Base-by-base conservation (phyloP, 2,797 vertebrate species). In the Lagocephalus sceleratus region DNA sequence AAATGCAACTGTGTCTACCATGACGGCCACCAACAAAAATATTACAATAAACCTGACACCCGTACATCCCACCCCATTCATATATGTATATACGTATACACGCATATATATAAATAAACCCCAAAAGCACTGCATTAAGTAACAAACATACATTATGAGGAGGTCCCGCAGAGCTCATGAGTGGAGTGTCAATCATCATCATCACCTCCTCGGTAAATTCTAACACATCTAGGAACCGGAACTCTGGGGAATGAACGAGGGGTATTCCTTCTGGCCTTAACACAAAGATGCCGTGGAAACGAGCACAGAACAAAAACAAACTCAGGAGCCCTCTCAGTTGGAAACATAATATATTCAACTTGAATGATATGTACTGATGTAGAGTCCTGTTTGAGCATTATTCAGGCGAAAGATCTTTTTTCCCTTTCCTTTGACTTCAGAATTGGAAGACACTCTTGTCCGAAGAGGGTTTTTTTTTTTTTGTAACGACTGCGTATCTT, bases 61-160 rank as follows among this genome's bases (percentile, higher is more conserved):
- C 64, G 55, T 51, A 49, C 46, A 53, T 49, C 53, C 53, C 52
- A 48, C 22, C 25, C 6, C n/a, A 41, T 9, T 6, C 26, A 26
- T 38, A 15, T 35, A n/a, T 32, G 25, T 32, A 14, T 39, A 11
- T 65, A 42, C 46, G 19, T 57, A 20, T 45, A 11, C 25, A 19
- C 51, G 29, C 42, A 20, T 48, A 35, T 57, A 25, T 65, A 56
- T 57, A 69, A 42, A 20, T 50, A 9, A 29, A 20, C 41, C 25
- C 53, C 65, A 41, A 68, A 68, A 79, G 47, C 56, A 78, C 56
- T 66, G 67, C 64, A 71, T 66, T 76, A 71, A 44, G 47, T 64
- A 80, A 86, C 62, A 68, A 67, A 81, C 61, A 54, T 45, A 56
- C 51, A 68, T 66, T 43, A 47, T 57, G 60, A 73, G 65, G 63